Base-by-base conservation (phyloP, 2,113 vertebrate genomes). In the Telmatochromis sp. region DNA sequence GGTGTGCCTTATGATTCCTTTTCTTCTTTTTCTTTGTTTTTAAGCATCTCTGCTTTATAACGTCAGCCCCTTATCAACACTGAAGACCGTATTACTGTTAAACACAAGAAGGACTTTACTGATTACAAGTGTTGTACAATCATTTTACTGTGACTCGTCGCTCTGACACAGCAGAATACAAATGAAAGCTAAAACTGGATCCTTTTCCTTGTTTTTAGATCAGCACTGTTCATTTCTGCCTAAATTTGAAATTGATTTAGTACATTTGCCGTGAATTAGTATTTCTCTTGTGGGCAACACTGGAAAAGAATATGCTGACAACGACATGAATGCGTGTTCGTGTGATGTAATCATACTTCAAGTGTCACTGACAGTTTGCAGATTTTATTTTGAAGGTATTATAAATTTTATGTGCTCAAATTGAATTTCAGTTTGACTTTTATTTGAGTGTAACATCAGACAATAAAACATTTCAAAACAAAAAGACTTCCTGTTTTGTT, bases 1-100 rank as follows among this genome's bases (percentile, higher is more conserved):
- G 55, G 90, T 91, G 89, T 91, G 93, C 91, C 92, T 95, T 90
- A 88, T 45, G 86, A 89, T 92, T 83, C 45, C 45, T 37, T 84
- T 28, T 10, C 53, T 85, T 71, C 33, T 68, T 82, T 63, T 35
- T 63, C 8, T 17, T 63, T 73, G n/a, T 12, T 63, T 73, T 19
- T 53, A 50, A 87, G 45, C 19, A 3, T 82, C 7, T 54, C 57
- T 86, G 58, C 31, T 63, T 63, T 63, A 35, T 63, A 35, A 63
- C 6, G 4, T 51, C 10, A 60, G 14, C 53, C n/a, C 11, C 33
- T 80, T 88, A 54, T 37, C 12, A 42, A 4, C 10, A 7, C 54
- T 84, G 26, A 47, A 28, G 28, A 80, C 23, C 26, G 2, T 13
- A 9, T 10, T 9, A 19, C 12, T 71, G 80, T 80, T 42, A 7